A percentile compares a stretch with the other conserved stretches of the same genome.
Conservation (phyloP, 2,113 vertebrate species). For the Fulica atra region DNA sequence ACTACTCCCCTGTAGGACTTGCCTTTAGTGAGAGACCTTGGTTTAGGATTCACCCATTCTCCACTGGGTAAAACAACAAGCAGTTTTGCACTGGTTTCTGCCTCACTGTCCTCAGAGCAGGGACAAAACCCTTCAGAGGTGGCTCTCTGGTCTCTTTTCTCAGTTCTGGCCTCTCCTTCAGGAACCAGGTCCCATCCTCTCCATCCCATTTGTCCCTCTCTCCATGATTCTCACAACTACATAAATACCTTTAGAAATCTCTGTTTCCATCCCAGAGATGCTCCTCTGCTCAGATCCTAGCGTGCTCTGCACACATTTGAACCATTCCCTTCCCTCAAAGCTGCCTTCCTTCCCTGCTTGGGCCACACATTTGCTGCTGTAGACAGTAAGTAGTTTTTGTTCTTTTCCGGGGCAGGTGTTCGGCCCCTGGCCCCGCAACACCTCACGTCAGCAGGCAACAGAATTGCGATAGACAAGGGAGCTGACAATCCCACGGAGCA, state of each 20-base stretch:
- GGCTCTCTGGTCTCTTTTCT: not conserved
- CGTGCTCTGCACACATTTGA: fast-evolving
- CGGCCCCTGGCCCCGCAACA: fast-evolving
- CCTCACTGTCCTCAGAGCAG: not conserved
- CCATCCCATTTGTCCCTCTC: not conserved
- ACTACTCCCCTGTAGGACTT: not conserved
- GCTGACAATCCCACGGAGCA: fast-evolving
- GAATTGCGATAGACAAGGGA: fast-evolving
- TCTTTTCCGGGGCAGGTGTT: not conserved
- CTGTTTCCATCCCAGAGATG: not conserved
- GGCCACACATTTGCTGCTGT: not conserved
- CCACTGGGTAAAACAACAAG: not conserved
- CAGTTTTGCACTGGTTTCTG: not conserved
- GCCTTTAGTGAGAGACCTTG: not conserved
- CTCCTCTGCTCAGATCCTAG: not conserved
- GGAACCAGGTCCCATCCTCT: not conserved
- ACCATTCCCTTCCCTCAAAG: not conserved
- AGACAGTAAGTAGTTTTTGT: fast-evolving
- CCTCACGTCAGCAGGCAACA: not conserved
- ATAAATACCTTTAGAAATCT: not conserved
- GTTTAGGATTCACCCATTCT: not conserved
- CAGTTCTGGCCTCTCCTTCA: not conserved
- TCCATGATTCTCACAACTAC: not conserved
- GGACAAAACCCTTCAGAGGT: not conserved
- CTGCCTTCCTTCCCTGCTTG: not conserved